Percentiles rank a stretch among this genome's conserved stretches.
These are phyloP conservation scores for Aleiodes leptofemur DNA, from an alignment of 2,888 invertebrate genomes.

Conservation along the genomic window DNA sequence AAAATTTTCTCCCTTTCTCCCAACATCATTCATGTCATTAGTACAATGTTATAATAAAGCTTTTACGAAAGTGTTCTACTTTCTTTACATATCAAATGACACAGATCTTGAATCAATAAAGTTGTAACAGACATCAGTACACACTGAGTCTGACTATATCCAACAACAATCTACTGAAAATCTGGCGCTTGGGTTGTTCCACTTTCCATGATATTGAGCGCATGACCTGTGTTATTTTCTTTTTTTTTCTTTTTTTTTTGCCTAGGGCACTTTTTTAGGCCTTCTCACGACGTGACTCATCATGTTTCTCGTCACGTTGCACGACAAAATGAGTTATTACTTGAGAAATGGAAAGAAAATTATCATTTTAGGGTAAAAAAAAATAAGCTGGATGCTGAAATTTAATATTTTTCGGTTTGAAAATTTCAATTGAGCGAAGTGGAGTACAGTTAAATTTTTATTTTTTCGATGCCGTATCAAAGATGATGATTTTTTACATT, in stretches of 20 bases:
- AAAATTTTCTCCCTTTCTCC: too few relatives aligned
- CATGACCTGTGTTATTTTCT: constrained; percentile 9
- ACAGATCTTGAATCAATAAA: constrained; percentile 43
- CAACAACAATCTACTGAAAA: constrained; percentile 40
- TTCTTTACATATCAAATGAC: constrained; percentile 36
- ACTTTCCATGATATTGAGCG: constrained; percentile 36
- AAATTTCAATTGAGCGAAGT: too few relatives aligned
- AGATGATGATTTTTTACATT: too few relatives aligned
- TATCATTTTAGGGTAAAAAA: too few relatives aligned
- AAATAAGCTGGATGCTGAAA: too few relatives aligned
- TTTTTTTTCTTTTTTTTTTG: not conserved
- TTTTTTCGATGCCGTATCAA: too few relatives aligned
- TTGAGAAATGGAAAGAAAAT: too few relatives aligned
- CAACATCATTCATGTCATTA: too few relatives aligned
- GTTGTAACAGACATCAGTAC: constrained; percentile 34
- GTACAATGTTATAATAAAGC: not conserved
- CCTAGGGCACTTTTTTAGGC: constrained; percentile 8
- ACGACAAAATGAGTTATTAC: not conserved
- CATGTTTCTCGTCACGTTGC: constrained; percentile 6
- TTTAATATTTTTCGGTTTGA: too few relatives aligned
- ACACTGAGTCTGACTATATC: constrained; percentile 41
- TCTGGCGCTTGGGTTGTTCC: constrained; percentile 38
- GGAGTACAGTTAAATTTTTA: too few relatives aligned
- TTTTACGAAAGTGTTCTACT: constrained; percentile 33
- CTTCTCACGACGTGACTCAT: constrained; percentile 12